Evolutionary conservation across 1,140 invertebrate genomes (phyloP).

Genomic region (Procambarus virginalis): DNA sequence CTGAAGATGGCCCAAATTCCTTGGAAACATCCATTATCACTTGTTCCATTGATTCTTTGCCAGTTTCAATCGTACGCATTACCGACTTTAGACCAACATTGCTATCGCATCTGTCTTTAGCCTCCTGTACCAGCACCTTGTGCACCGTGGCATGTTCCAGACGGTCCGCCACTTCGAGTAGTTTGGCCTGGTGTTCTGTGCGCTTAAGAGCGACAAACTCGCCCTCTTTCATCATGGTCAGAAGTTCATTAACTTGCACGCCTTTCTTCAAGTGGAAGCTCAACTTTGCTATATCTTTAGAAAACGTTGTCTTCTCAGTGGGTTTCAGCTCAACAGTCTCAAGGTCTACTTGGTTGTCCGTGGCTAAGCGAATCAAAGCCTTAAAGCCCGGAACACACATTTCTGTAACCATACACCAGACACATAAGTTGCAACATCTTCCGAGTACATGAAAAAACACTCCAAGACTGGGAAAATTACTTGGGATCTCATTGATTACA

Average conservation of each 20-base stretch:
- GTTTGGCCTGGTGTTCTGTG: constrained; percentile 49
- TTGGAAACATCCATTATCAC: constrained; percentile 69
- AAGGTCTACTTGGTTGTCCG: constrained; percentile 61
- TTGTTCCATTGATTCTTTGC: constrained; percentile 67
- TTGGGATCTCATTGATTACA: no score
- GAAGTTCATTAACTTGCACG: constrained; percentile 67
- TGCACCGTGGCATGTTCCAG: constrained; percentile 62
- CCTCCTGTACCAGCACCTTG: constrained; percentile 66
- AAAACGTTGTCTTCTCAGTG: constrained; percentile 47
- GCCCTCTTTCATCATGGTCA: constrained; percentile 69
- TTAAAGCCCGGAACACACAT: constrained; percentile 70
- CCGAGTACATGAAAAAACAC: neutral
- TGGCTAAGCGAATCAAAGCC: constrained; percentile 64
- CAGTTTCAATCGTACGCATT: constrained; percentile 60
- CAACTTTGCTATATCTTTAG: constrained; percentile 67
- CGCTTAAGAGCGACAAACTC: constrained; percentile 63
- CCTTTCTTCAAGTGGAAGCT: constrained; percentile 68
- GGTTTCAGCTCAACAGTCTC: constrained; percentile 68
- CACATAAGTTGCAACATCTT: constrained; percentile 1
- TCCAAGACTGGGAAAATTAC: no score
- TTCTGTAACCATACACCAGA: constrained; percentile 65
- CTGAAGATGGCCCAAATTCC: constrained; percentile 68
- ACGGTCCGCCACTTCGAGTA: constrained; percentile 63
- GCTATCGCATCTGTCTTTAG: constrained; percentile 43
- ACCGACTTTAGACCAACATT: constrained; percentile 64